Conservation (phyloP, 2,888 invertebrate species). For the Tortricodes alternella region DNA sequence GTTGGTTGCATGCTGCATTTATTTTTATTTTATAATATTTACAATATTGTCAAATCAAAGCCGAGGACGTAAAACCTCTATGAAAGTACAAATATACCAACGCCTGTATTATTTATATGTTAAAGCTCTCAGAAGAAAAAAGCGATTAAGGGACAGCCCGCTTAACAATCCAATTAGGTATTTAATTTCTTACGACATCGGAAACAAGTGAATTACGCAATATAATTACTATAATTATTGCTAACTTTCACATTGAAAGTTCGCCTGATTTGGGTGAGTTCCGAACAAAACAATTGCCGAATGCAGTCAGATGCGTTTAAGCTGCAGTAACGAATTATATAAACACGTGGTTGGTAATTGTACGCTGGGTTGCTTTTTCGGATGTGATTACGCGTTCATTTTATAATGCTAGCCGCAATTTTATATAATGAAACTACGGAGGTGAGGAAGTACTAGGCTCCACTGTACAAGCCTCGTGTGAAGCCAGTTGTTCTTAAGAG, state of each 20-base stretch:
- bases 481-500: no score
- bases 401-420: background rate
- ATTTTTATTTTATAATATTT: no score
- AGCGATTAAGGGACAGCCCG: constrained; percentile 6
- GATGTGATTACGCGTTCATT: background rate
- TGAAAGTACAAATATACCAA: no score
- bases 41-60: no score
- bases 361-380: background rate
- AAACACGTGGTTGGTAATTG: background rate
- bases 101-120: no score
- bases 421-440: no score
- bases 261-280: constrained; percentile 32
- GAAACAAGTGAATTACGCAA: constrained; percentile 15
- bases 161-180: constrained; percentile 4
- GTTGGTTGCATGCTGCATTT: no score
- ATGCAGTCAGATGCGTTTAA: constrained; percentile 12
- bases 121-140: no score
- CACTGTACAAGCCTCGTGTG: no score
- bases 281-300: constrained; percentile 13
- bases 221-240: constrained; percentile 51
- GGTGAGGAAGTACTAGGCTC: no score
- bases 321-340: constrained; percentile 5
- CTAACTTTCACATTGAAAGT: constrained; percentile 60
- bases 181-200: constrained; percentile 19
- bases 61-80: background rate